Conservation (phyloP, 2,113 vertebrate species). For the Gulo gulo region DNA sequence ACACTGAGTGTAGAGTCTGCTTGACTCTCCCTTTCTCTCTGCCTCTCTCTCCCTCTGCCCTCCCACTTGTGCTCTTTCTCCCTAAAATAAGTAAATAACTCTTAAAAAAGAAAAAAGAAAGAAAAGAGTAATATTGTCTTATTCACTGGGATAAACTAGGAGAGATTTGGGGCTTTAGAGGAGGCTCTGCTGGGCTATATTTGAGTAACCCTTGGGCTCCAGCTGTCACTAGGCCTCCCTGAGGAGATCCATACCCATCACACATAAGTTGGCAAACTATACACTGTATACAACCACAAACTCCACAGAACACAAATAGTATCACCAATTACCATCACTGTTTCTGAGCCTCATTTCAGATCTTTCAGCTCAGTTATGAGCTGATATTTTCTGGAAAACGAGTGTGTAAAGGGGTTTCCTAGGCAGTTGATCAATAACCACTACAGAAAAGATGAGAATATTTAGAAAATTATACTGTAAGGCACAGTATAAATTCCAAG, state of each 20-base stretch:
- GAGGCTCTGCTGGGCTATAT: not conserved
- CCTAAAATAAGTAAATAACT: not conserved
- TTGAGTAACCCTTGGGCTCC: not conserved
- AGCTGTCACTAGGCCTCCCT: not conserved
- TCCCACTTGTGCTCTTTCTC: not conserved
- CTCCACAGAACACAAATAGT: not conserved
- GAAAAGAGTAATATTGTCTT: not conserved
- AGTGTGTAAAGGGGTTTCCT: not conserved
- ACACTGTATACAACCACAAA: not conserved
- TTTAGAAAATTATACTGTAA: conserved; percentile 15
- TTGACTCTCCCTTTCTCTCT: not conserved
- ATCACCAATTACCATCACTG: not conserved
- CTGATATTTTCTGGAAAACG: conserved; percentile 12
- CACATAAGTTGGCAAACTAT: not conserved
- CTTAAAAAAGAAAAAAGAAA: not conserved
- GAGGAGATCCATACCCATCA: not conserved
- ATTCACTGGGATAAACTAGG: not conserved
- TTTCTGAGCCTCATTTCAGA: not conserved
- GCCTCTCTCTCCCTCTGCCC: not conserved
- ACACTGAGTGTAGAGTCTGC: not conserved
- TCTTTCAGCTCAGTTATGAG: not conserved
- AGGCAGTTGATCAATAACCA: not conserved
- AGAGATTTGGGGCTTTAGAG: not conserved
- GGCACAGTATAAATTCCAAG: not conserved
- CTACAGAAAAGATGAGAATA: not conserved